These are phyloP conservation scores for Muscidifurax raptorellus DNA, from an alignment of 1,140 invertebrate species.

Conservation along the genomic window DNA sequence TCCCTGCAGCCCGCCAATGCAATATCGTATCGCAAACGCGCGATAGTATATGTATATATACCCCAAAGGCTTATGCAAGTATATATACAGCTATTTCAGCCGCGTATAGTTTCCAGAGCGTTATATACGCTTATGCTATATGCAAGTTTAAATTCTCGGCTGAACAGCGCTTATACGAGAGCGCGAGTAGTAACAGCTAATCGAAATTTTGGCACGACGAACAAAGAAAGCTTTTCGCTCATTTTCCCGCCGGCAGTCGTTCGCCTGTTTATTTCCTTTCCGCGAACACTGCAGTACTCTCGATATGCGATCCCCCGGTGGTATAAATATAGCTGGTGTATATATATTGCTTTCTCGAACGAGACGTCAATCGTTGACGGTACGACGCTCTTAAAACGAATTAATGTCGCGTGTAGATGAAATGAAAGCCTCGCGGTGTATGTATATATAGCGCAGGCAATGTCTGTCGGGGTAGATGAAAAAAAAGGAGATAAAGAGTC, in stretches of 20 bases:
- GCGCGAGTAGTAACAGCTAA: slow-evolving; percentile 20
- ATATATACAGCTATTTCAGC: neutral
- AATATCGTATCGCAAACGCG: slow-evolving; percentile 21
- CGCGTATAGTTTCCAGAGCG: slow-evolving; percentile 3
- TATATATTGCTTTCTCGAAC: neutral
- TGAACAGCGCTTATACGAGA: neutral
- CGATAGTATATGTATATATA: neutral
- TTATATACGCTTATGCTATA: neutral
- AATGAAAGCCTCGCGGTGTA: neutral
- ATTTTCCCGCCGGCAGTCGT: slow-evolving; percentile 11
- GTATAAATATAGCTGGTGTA: slow-evolving; percentile 7
- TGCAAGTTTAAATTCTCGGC: neutral
- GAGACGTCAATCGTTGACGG: neutral
- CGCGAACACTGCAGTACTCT: neutral
- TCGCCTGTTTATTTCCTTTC: neutral
- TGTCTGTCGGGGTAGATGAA: neutral
- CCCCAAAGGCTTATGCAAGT: neutral
- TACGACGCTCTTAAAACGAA: neutral
- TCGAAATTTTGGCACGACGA: slow-evolving; percentile 34
- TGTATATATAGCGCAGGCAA: neutral
- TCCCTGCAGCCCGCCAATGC: neutral
- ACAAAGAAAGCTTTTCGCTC: slow-evolving; percentile 24
- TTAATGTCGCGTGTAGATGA: neutral
- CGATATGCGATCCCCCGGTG: neutral
- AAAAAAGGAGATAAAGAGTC: neutral